Evolutionary conservation across 2,797 vertebrate genomes (phyloP), one percentile per base, ranked within the genome.

Genomic region (Morus bassanus): DNA sequence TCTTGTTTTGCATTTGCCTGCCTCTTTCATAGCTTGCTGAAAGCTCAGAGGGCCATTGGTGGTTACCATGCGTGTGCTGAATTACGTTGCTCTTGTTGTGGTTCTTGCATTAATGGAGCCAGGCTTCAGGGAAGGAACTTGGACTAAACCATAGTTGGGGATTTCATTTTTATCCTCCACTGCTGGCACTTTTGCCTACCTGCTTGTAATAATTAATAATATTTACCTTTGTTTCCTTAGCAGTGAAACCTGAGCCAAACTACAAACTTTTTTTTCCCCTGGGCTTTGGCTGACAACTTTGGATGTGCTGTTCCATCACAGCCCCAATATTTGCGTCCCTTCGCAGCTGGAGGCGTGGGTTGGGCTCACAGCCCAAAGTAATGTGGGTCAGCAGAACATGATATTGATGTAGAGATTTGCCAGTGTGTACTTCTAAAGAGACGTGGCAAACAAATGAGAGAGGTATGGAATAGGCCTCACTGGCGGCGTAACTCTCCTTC

Each of bases 241-340:
- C 77, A 53, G 59, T 50, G 79, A 78, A 68, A 46, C 11, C 27
- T 10, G 74, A 95, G 56, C 51, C 53, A 31, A 48, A 31, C 22
- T 18, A 25, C 33, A n/a, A 50, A 23, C 10, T 13, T 33, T 33
- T n/a, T 35, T 43, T 50, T 39, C 11, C 28, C 11, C 33, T 17
- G 50, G 18, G 39, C 27, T 69, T 87, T 79, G 77, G 33, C 51
- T 45, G 61, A 27, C 83, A 68, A 63, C 56, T 48, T 74, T 11
- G n/a, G 63, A 8, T 16, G 25, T 11, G n/a, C 11, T 84, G 25
- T 6, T 85, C 51, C 18, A n/a, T 25, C 57, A 14, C 2, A 43
- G 24, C 56, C n/a, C 56, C 12, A 3, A 4, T 6, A 46, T 50
- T 41, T 5, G 5, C 14, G 43, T 81, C 2, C 0, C 10, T 60